Conservation (phyloP, 2,113 vertebrate species). For the Syrrhaptes paradoxus region DNA sequence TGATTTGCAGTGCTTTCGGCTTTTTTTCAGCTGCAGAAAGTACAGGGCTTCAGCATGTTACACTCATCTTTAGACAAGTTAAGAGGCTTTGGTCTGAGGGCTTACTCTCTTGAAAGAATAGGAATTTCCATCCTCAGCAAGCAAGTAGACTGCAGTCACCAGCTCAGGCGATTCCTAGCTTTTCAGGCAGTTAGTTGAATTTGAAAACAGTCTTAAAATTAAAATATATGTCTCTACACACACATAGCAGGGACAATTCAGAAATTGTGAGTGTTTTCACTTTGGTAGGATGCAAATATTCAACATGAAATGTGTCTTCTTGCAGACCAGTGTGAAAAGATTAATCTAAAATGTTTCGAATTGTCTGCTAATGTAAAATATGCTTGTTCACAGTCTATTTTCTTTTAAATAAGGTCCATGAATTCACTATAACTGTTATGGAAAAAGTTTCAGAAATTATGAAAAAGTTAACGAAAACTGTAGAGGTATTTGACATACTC, state of each 20-base stretch:
- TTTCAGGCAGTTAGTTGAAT: background rate
- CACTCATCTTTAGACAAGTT: background rate
- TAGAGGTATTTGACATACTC: background rate
- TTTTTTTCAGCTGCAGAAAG: background rate
- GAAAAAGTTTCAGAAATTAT: background rate
- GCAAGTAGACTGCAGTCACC: background rate
- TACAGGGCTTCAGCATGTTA: background rate
- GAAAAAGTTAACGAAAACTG: background rate
- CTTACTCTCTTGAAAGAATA: background rate
- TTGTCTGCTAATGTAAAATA: background rate
- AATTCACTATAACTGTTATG: background rate
- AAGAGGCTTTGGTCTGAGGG: background rate
- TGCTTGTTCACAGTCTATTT: background rate
- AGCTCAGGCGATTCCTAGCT: background rate
- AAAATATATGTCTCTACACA: background rate
- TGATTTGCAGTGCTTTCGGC: background rate
- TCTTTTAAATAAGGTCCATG: background rate
- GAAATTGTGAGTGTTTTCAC: background rate
- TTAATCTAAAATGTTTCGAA: background rate
- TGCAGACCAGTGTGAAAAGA: background rate
- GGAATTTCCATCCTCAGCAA: background rate
- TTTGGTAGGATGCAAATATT: background rate
- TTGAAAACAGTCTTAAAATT: background rate
- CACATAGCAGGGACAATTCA: background rate
- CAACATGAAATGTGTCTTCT: background rate